Base-by-base conservation (phyloP, 2,797 vertebrate species). In the Cygnus olor region DNA sequence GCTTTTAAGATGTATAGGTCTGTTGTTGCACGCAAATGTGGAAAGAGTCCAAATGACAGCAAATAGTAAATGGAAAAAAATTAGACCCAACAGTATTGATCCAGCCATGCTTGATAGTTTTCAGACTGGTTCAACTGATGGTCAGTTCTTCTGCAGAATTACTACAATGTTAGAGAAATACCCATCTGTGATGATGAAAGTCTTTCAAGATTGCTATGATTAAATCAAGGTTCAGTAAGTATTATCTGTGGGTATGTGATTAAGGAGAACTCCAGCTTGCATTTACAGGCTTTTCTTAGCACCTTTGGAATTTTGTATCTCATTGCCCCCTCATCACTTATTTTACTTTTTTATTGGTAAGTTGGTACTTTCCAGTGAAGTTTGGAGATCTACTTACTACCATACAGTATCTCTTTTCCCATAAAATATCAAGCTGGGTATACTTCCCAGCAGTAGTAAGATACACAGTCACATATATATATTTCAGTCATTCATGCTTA, bases 401-500 rank as follows among this genome's bases (percentile, higher is more conserved):
- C 44, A 7, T 49, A 44, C n/a, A 68, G 34, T 53, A 57, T 63
- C 19, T 21, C 30, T 83, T 91, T 86, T 80, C 80, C 88, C 80
- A 81, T 73, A 81, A 84, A 72, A 76, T 84, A 45, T 89, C 72
- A 80, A 83, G 69, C 79, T 93, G 89, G 40, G 40, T 73, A 17
- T 56, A 27, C 56, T 90, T 94, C 38, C 79, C 84, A 88, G 76
- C 65, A 88, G 45, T 65, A 78, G 24, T 71, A 69, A 85, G 85
- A 85, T 90, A 79, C 40, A 36, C 25, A 90, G 71, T 64, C 72
- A n/a, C 56, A 72, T 56, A 79, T 40, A 91, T 85, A 86, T 87
- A 44, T 95, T 94, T 96, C 80, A 90, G 83, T 82, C 58, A 74
- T 90, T 90, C 65, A 86, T 93, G 88, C 88, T 93, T 94, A 92